Conservation (phyloP, 2,888 invertebrate species). For the Sipunculus nudus region DNA sequence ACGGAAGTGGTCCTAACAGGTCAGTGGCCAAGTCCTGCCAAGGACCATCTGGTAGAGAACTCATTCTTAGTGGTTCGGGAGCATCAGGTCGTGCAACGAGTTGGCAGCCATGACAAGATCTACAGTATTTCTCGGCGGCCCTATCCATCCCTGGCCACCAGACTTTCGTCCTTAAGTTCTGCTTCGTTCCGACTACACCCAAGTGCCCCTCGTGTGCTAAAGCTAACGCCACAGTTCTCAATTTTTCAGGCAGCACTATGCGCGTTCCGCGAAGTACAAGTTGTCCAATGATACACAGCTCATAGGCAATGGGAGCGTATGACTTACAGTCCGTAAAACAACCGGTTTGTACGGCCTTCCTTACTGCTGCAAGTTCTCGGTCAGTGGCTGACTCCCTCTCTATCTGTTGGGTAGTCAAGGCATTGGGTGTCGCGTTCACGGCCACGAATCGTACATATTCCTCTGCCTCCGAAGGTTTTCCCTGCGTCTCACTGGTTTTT, state of each 20-base stretch:
- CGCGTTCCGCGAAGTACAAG: not conserved
- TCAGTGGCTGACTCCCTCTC: slow-evolving; percentile 1
- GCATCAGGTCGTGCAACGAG: slow-evolving; percentile 6
- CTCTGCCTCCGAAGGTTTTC: slow-evolving; percentile 4
- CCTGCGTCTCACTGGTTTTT: no score
- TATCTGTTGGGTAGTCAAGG: no score
- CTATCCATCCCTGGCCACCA: slow-evolving; percentile 45
- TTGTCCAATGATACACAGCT: not conserved
- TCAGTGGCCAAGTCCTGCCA: slow-evolving; percentile 27
- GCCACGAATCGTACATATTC: slow-evolving; percentile 5
- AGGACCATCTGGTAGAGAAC: slow-evolving; percentile 24
- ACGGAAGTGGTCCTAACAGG: slow-evolving; percentile 28
- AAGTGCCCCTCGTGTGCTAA: slow-evolving; percentile 41
- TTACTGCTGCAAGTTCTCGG: not conserved
- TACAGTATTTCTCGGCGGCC: slow-evolving; percentile 26
- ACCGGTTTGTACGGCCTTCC: not conserved
- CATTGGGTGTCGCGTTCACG: slow-evolving; percentile 6
- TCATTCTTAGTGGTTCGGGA: slow-evolving; percentile 25
- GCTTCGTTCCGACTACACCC: slow-evolving; percentile 23
- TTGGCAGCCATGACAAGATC: slow-evolving; percentile 35
- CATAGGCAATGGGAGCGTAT: not conserved
- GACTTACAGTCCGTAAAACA: not conserved
- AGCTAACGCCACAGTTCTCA: slow-evolving; percentile 22
- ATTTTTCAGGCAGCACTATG: slow-evolving; percentile 18
- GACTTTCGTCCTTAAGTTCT: slow-evolving; percentile 34